Evolutionary conservation across 2,888 invertebrate species (phyloP).

Genomic region (Chrysina gloriosa): DNA sequence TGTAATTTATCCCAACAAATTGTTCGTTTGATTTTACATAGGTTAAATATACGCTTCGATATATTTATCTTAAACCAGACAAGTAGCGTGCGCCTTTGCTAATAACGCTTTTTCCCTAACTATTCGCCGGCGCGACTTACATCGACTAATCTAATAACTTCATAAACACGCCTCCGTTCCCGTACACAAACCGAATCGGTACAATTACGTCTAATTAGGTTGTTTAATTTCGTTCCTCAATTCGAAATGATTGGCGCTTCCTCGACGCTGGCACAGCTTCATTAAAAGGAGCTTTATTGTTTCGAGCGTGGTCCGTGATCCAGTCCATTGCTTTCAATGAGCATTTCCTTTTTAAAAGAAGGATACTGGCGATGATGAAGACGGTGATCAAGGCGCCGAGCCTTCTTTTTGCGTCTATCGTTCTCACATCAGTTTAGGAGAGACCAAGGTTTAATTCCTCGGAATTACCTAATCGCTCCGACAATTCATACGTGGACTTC

Average conservation of each 20-base stretch:
- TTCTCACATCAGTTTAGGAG: slow-evolving; percentile 32
- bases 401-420: slow-evolving; percentile 9
- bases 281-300: slow-evolving; percentile 34
- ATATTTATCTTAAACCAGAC: too few relatives aligned
- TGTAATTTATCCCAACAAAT: too few relatives aligned
- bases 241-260: slow-evolving; percentile 37
- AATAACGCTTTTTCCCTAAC: too few relatives aligned
- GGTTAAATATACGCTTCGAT: too few relatives aligned
- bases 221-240: slow-evolving; percentile 37
- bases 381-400: slow-evolving; percentile 25
- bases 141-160: slow-evolving; percentile 16
- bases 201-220: slow-evolving; percentile 36
- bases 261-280: slow-evolving; percentile 16
- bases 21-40: too few relatives aligned
- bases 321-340: slow-evolving; percentile 52
- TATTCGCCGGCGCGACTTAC: background rate
- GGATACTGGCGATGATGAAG: slow-evolving; percentile 39
- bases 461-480: slow-evolving; percentile 8
- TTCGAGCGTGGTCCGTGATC: slow-evolving; percentile 43
- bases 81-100: too few relatives aligned
- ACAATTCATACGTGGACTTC: too few relatives aligned
- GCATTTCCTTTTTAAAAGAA: slow-evolving; percentile 52
- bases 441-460: slow-evolving; percentile 6
- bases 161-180: slow-evolving; percentile 23
- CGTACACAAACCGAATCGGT: slow-evolving; percentile 10